Evolutionary conservation across 2,888 invertebrate genomes (phyloP), one percentile per base, ranked within the genome.

Genomic region (Schizotus pectinicornis): DNA sequence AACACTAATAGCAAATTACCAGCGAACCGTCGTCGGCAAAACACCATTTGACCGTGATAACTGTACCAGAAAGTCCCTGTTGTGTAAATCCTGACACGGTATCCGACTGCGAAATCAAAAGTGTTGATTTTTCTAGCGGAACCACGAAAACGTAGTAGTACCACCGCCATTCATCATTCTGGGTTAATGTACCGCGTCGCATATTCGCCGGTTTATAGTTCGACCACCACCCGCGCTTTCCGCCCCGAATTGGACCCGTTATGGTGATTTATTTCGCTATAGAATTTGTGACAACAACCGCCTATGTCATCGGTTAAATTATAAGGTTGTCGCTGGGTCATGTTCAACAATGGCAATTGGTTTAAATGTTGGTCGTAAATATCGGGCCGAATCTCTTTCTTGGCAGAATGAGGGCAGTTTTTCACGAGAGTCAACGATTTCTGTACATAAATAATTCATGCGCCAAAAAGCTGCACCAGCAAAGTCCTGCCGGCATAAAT

Each of bases 51-150:
- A 67, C 71, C 71, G 61, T 72, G 73, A 69, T 73, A 68, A 64
- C 64, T 70, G 61, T 67, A 72, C 69, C 70, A 68, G 71, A 71
- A 73, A 73, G 67, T 67, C 69, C 67, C 63, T 70, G 68, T 74
- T 74, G 71, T 73, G 74, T 69, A 74, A 74, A 72, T 69, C 67
- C 66, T 69, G 72, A 70, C 72, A 72, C 68, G 68, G 69, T 69
- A 68, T 54, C 45, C 63, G 66, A 62, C 67, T 69, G 67, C 69
- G 73, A 74, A 74, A 74, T 72, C 71, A 72, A 73, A 69, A 74
- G 74, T 74, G 70, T 68, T 70, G 63, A 63, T 69, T 71, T 73
- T 71, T 70, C 69, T 70, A 68, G 68, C 70, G 71, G 67, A 71
- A 71, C 72, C 60, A 47, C 49, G 61, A 59, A 64, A 64, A 63